These are phyloP conservation scores for Polypedilum vanderplanki DNA, from an alignment of 1,140 invertebrate genomes.

Conservation along the genomic window DNA sequence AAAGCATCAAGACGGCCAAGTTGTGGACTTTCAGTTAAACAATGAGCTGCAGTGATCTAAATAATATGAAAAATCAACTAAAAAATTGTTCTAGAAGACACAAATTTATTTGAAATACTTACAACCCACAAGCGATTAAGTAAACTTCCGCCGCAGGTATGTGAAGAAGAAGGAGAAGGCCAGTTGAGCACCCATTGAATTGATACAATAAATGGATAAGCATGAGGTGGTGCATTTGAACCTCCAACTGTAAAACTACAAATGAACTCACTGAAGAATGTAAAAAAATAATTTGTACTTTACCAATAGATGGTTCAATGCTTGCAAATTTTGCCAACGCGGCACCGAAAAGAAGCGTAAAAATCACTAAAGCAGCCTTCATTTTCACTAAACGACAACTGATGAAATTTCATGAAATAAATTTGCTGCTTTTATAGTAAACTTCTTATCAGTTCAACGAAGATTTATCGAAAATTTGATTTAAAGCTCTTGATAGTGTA, in stretches of 20 bases:
- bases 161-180: slow-evolving; percentile 37
- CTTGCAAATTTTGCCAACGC: background rate
- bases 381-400: no score
- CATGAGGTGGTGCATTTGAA: background rate
- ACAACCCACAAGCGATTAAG: slow-evolving; percentile 54
- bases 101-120: background rate
- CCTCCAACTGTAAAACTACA: no score
- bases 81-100: background rate
- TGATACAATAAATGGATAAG: background rate
- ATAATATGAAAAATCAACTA: background rate
- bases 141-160: slow-evolving; percentile 54
- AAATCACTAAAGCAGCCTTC: background rate
- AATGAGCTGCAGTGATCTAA: slow-evolving; percentile 46
- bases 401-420: no score
- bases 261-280: no score
- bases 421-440: no score
- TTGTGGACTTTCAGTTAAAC: slow-evolving; percentile 36
- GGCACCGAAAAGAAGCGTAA: background rate
- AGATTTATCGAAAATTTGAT: no score
- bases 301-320: background rate
- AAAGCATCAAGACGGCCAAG: slow-evolving; percentile 33
- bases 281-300: no score
- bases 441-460: no score
- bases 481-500: no score
- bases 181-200: background rate